These are phyloP conservation scores for Uloborus plumipes DNA, from an alignment of 2,888 invertebrate genomes.

Conservation along the genomic window DNA sequence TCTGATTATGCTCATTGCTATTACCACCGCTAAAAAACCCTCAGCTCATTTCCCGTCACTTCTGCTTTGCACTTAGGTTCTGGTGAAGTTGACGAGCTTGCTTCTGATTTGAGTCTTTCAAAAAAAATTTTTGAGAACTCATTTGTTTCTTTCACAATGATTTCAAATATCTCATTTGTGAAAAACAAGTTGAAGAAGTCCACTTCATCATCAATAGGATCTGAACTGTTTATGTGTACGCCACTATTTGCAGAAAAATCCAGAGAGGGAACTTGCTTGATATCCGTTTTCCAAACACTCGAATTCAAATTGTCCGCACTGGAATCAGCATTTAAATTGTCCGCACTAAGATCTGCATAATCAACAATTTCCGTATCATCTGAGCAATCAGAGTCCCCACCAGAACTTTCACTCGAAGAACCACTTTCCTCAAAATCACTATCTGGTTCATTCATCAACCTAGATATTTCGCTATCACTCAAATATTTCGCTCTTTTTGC, in stretches of 20 bases:
- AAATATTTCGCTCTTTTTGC: too few species aligned
- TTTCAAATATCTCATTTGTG: too few species aligned
- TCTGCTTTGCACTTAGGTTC: not conserved
- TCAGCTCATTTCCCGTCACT: not conserved
- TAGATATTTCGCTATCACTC: too few species aligned
- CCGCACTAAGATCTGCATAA: too few species aligned
- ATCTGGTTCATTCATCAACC: not conserved
- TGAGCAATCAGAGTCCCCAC: not conserved
- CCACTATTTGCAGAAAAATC: too few species aligned
- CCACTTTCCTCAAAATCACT: not conserved
- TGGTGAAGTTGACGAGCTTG: not conserved
- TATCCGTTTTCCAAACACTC: not conserved
- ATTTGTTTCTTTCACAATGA: too few species aligned
- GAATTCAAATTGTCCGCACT: not conserved
- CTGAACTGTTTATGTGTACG: too few species aligned
- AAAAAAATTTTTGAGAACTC: not conserved
- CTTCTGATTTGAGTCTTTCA: not conserved
- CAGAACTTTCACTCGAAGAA: not conserved
- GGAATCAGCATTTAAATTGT: not conserved
- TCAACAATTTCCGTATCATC: too few species aligned
- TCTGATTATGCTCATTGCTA: too few species aligned
- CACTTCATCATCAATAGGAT: too few species aligned
- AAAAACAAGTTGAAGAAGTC: too few species aligned
- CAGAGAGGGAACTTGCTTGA: not conserved
- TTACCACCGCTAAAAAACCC: slow-evolving; percentile 3